Percentiles rank a stretch among this genome's conserved stretches.
These are phyloP conservation scores for Tenthredo notha DNA, from an alignment of 2,888 invertebrate genomes.

Conservation along the genomic window DNA sequence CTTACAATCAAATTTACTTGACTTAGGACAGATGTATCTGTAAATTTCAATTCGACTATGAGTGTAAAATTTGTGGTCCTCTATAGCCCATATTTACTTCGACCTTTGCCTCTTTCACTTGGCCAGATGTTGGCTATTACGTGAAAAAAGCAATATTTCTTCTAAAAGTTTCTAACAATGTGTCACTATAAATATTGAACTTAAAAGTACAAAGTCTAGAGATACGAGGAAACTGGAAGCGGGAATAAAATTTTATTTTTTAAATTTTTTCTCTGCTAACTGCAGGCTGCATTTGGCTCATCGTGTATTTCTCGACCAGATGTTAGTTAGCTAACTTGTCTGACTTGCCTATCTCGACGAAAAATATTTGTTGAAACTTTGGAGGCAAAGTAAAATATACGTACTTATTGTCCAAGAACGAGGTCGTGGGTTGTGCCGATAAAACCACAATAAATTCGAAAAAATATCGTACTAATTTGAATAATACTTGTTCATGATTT, in stretches of 20 bases:
- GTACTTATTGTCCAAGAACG: neutral
- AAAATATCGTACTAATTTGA: neutral
- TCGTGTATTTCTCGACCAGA: slow-evolving; percentile 20
- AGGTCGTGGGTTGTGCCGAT: neutral
- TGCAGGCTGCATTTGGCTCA: slow-evolving; percentile 7
- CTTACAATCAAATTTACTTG: neutral
- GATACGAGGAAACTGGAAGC: neutral
- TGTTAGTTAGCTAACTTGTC: slow-evolving; percentile 41
- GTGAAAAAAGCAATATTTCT: neutral
- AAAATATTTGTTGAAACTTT: slow-evolving; percentile 27
- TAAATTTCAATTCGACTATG: neutral
- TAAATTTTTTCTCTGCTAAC: neutral
- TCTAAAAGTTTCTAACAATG: neutral
- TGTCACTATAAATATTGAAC: slow-evolving; percentile 26
- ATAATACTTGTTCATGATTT: slow-evolving; percentile 11
- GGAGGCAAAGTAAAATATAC: neutral
- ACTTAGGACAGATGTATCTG: neutral
- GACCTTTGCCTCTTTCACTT: neutral
- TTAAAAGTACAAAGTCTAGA: neutral
- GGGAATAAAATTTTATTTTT: neutral
- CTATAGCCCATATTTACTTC: neutral
- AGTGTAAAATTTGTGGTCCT: neutral
- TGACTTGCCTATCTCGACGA: neutral
- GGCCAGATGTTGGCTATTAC: slow-evolving; percentile 28
- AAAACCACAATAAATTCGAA: slow-evolving; percentile 23